Base-by-base conservation (phyloP, 2,113 vertebrate species). In the Merops nubicus region DNA sequence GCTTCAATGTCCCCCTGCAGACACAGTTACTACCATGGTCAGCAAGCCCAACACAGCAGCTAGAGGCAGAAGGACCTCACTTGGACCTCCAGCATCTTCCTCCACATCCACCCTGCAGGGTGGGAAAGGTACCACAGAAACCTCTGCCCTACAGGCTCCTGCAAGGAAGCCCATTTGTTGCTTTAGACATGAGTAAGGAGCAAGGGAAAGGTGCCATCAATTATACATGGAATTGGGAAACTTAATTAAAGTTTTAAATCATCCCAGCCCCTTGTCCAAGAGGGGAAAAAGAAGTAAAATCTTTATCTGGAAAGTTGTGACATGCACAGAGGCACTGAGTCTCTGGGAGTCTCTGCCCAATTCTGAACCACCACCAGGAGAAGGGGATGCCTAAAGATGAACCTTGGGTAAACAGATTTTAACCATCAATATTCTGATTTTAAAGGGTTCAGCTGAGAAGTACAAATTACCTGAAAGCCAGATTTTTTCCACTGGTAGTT, bases 61-160 rank as follows among this genome's bases (percentile, higher is more conserved):
- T n/a, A n/a, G n/a, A n/a, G n/a, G n/a, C n/a, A n/a, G n/a, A n/a
- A n/a, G n/a, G n/a, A n/a, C n/a, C n/a, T n/a, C n/a, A n/a, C n/a
- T n/a, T n/a, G n/a, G n/a, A 16, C 8, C 23, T 12, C 19, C n/a
- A 31, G 34, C 40, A 43, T 14, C 47, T 33, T 6, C 53, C 31
- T 16, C 47, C 2, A 0, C 1, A 26, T 12, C n/a, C 59, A 17
- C n/a, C 1, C 2, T 0, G 10, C 6, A 8, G 50, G 19, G 21
- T 9, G 34, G 60, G 53, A 47, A 51, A 51, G 1, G 1, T 3
- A 10, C 34, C 2, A 0, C 1, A 1, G 74, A 29, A 45, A 59
- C 7, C 40, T 25, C 33, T 25, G 4, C 1, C 3, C 6, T 50
- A 14, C 1, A n/a, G 69, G 57, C 50, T 43, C 48, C 56, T 8